Conservation (phyloP, 1,140 invertebrate species). For the Maniola jurtina region DNA sequence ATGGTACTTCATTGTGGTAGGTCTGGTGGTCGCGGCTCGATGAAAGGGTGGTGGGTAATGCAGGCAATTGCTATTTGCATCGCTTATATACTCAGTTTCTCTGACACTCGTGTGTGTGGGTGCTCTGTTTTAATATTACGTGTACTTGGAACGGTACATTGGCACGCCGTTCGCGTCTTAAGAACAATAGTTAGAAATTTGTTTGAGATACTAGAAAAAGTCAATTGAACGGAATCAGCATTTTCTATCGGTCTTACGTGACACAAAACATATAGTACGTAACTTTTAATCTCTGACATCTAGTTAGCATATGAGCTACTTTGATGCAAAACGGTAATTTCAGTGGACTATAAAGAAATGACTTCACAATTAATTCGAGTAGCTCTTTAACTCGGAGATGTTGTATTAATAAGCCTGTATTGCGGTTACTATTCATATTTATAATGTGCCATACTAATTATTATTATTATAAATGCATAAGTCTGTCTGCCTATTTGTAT, state of each 20-base stretch:
- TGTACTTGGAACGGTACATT: conserved; percentile 55
- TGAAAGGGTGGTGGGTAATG: conserved; percentile 68
- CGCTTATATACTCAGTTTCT: conserved; percentile 75
- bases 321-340: neutral
- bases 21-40: conserved; percentile 44
- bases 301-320: neutral
- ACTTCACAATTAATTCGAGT: too few relatives aligned
- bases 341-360: neutral
- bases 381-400: too few relatives aligned
- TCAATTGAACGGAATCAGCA: conserved; percentile 26
- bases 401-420: too few relatives aligned
- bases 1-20: conserved; percentile 64
- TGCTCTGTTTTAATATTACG: conserved; percentile 65
- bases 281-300: conserved; percentile 1
- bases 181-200: conserved; percentile 74
- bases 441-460: too few relatives aligned
- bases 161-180: conserved; percentile 58
- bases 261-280: conserved; percentile 2
- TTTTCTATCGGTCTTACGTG: conserved; percentile 15
- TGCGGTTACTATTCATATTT: too few relatives aligned
- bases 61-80: conserved; percentile 69
- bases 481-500: too few relatives aligned
- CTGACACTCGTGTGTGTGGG: conserved; percentile 57
- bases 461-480: too few relatives aligned
- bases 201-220: conserved; percentile 49